Conservation (phyloP, 2,113 vertebrate genomes). For the Galbula dea region DNA sequence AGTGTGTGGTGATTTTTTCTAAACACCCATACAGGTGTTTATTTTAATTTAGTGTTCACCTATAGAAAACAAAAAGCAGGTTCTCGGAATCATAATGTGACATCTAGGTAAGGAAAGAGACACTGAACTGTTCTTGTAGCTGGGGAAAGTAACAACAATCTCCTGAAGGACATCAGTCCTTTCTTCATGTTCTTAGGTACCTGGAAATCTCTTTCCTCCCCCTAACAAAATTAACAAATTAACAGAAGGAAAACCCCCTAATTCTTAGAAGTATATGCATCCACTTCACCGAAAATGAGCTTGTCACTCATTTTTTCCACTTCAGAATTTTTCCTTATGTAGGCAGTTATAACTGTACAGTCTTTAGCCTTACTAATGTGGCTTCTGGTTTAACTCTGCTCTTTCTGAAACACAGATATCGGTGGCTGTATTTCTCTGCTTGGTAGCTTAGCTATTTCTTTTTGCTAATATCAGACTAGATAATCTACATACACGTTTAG, state of each 20-base stretch:
- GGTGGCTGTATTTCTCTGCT: background rate
- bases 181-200: background rate
- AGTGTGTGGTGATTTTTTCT: rapidly evolving
- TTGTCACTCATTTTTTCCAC: background rate
- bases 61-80: background rate
- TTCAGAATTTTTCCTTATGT: background rate
- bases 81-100: background rate
- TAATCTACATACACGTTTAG: background rate
- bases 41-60: background rate
- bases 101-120: background rate
- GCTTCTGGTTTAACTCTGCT: background rate
- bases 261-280: background rate
- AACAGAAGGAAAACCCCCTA: background rate
- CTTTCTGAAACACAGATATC: background rate
- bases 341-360: rapidly evolving
- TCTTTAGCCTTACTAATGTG: background rate
- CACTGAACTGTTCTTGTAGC: background rate
- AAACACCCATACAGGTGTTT: rapidly evolving
- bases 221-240: background rate
- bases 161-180: background rate
- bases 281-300: background rate
- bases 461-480: background rate
- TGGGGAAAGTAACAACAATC: background rate
- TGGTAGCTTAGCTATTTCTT: background rate
- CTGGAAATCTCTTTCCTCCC: background rate